Evolutionary conservation across 2,797 vertebrate species (phyloP).

Genomic region (Peromyscus aztecus): DNA sequence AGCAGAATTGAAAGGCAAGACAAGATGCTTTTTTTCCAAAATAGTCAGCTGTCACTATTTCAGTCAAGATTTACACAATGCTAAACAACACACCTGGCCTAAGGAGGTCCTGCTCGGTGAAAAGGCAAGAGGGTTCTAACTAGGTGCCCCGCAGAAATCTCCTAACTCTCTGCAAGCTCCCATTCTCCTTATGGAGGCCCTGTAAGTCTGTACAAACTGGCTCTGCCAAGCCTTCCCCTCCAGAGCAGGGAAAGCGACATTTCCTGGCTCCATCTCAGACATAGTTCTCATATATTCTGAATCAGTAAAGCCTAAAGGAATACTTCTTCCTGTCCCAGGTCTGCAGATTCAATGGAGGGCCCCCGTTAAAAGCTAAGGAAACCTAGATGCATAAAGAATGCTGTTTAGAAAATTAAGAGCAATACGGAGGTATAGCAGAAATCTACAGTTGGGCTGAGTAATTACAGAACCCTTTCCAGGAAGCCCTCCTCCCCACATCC

Average conservation of each 20-base stretch:
- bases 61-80: background rate
- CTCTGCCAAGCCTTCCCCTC: background rate
- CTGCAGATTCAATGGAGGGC: background rate
- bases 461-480: background rate
- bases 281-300: background rate
- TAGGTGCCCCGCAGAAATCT: background rate
- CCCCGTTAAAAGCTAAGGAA: background rate
- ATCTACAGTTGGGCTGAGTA: background rate
- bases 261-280: slow-evolving; percentile 3
- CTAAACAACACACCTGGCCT: background rate
- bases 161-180: background rate
- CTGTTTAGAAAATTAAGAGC: background rate
- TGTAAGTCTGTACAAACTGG: too few species aligned
- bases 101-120: background rate
- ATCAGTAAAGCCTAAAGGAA: slow-evolving; percentile 10
- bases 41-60: background rate
- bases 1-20: background rate
- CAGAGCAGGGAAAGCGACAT: background rate
- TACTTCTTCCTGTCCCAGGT: background rate
- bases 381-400: slow-evolving; percentile 9
- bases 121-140: background rate
- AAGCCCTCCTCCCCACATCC: background rate
- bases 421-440: background rate
- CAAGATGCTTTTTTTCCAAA: background rate
- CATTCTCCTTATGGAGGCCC: background rate